These are phyloP conservation scores for Myxocyprinus asiaticus DNA, from an alignment of 2,113 vertebrate genomes.

Conservation along the genomic window DNA sequence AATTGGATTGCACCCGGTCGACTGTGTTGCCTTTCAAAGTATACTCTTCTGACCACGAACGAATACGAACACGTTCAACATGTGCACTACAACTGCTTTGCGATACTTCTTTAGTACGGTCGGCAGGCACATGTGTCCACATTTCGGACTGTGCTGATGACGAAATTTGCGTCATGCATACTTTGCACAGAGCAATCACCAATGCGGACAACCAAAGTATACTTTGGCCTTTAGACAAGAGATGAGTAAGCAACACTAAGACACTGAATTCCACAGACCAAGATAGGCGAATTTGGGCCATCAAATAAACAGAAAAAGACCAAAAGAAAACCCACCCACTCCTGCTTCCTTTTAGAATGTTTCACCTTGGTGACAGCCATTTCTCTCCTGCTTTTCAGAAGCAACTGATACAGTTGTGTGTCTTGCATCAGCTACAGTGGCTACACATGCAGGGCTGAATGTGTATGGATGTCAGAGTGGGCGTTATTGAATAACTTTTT, in stretches of 20 bases:
- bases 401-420: constrained; percentile 55
- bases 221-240: constrained; percentile 43
- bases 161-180: no score
- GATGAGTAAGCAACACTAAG: constrained; percentile 43
- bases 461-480: constrained; percentile 32
- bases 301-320: constrained; percentile 44
- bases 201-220: no score
- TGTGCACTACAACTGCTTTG: no score
- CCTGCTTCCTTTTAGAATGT: constrained; percentile 44
- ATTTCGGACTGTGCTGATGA: no score
- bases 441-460: constrained; percentile 40
- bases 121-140: no score
- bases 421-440: not conserved
- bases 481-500: constrained; percentile 9
- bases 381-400: constrained; percentile 53
- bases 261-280: constrained; percentile 38
- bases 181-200: no score
- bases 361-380: constrained; percentile 47
- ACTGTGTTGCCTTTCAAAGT: no score
- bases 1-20: no score
- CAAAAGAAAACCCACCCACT: not conserved
- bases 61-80: no score
- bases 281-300: constrained; percentile 43
- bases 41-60: no score
- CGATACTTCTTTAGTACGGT: no score